Base-by-base conservation (phyloP, 2,888 invertebrate genomes). In the Spisula subtruncata region DNA sequence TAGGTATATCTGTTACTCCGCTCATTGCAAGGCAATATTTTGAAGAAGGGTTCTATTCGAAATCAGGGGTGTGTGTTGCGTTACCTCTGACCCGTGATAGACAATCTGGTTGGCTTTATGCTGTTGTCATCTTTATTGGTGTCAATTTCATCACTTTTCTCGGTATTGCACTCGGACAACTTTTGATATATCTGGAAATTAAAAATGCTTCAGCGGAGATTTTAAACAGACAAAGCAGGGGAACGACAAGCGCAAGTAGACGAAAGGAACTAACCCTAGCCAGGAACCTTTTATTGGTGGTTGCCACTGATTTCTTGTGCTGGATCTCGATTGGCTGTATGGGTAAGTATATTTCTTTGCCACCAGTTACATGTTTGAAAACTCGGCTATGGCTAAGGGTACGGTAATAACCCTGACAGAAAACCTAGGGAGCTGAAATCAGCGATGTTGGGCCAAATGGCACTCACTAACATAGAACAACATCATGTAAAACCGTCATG, bases 31-130 rank as follows among this genome's bases (percentile, higher is more conserved):
- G 91, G 8, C 87, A 92, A 2, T 96, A 96, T 85, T 96, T 96
- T 88, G 90, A 94, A 56, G 94, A 93, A 8, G 85, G 94, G 84
- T 96, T 96, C 87, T 96, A 96, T 86, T 93, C 95, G 4, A 91
- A 95, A 46, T 95, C 96, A 0, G 93, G 88, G 0, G 96, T 96
- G n/a, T 96, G 96, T 89, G 87, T 96, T 41, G 95, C 96, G 0
- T 91, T 96, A 35, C 96, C 96, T 48, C 94, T 96, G 8, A 96
- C 96, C 29, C 94, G 93, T 51, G 95, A 95, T 66, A 91, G 93
- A n/a, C 95, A 95, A 0, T 94, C 96, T 14, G 96, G 96, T 20
- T 96, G 96, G 96, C 94, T 96, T 81, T 96, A 96, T 89, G 95
- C 96, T 0, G 94, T 96, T 5, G 94, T 94, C 8, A 92, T 96